Evolutionary conservation across 2,797 vertebrate genomes (phyloP).

Genomic region (Myotis myotis): DNA sequence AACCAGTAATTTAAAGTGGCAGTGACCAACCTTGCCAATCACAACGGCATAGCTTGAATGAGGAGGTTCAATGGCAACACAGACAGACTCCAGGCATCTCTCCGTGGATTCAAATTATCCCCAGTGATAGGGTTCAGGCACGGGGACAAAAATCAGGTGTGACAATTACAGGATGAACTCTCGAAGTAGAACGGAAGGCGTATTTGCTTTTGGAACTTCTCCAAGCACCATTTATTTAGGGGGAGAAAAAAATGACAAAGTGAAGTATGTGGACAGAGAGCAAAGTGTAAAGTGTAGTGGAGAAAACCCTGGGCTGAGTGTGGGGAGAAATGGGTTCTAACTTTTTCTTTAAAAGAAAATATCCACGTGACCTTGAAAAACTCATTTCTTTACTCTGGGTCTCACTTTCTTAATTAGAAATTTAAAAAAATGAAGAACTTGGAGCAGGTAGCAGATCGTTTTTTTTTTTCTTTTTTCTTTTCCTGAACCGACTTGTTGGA

Average conservation of each 20-base stretch:
- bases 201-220: not conserved
- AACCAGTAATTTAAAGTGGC: constrained; percentile 88
- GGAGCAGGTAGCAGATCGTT: not conserved
- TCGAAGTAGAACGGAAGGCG: not conserved
- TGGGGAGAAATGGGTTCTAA: not conserved
- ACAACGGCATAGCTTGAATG: constrained; percentile 72
- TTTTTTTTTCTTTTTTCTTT: not conserved
- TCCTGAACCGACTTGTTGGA: not conserved
- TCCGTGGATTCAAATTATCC: constrained; percentile 72
- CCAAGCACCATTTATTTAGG: not conserved
- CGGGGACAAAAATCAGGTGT: constrained; percentile 32
- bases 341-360: not conserved
- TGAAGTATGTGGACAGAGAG: not conserved
- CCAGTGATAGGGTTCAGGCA: constrained; percentile 64
- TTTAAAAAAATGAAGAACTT: not conserved
- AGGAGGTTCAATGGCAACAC: constrained; percentile 74
- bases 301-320: accelerated
- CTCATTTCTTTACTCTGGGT: not conserved
- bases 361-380: not conserved
- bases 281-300: not conserved
- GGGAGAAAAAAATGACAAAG: not conserved
- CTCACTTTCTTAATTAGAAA: not conserved
- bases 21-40: constrained; percentile 84
- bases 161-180: not conserved
- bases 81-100: constrained; percentile 64